phyloP scores from a whole-genome alignment of 2,797 vertebrate species.

The Margarornis squamiger region DNA sequence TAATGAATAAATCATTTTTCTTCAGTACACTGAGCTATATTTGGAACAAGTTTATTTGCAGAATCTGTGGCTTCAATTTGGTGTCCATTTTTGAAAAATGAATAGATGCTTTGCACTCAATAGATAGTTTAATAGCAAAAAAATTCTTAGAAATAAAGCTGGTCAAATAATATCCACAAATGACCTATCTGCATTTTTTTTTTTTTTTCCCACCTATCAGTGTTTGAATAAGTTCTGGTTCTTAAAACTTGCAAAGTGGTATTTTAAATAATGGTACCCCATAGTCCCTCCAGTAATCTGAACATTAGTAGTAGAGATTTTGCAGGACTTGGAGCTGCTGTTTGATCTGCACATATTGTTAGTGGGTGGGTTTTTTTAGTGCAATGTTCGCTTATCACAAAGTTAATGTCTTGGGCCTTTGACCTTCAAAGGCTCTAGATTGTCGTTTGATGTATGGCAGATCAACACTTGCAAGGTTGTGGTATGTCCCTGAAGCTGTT shows the following conservation, averaged over 20 bases:
- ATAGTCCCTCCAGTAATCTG: background rate
- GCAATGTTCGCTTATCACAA: background rate
- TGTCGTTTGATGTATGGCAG: background rate
- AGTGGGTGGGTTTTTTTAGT: fast-evolving
- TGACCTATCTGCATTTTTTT: background rate
- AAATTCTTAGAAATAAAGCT: background rate
- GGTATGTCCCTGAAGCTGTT: background rate
- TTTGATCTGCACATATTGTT: background rate
- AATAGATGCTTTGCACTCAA: background rate
- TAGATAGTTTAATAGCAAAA: background rate
- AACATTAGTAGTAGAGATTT: background rate
- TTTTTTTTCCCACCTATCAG: background rate
- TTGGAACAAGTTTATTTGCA: background rate
- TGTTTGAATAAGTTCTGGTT: background rate
- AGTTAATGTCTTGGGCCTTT: background rate
- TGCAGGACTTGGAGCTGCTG: background rate
- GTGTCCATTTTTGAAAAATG: background rate
- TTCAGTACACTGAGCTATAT: background rate
- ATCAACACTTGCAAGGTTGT: background rate
- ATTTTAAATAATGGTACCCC: background rate
- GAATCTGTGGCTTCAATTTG: background rate
- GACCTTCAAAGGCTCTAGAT: background rate
- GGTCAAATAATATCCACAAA: background rate
- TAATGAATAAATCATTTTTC: background rate
- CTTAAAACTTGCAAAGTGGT: background rate